phyloP scores from a whole-genome alignment of 2,797 vertebrate species.

The Rachycentron canadum region DNA sequence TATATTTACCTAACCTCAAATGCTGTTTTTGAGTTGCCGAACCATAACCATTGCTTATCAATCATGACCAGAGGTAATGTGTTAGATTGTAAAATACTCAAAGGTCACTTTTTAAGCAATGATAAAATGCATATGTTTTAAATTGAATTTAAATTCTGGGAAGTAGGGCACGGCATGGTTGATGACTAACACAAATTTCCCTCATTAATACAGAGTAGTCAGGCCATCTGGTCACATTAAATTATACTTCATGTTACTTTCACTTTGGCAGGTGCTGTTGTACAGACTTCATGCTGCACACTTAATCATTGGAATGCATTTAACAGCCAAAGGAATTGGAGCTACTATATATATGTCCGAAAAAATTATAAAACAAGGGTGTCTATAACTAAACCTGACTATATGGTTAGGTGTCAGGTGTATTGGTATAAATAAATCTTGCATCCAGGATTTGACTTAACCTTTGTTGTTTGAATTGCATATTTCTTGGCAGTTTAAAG shows the following conservation, averaged over 20 bases:
- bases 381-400: neutral
- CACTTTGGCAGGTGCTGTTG: neutral
- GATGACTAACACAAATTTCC: neutral
- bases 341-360: too few relatives aligned
- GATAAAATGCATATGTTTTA: neutral
- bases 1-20: neutral
- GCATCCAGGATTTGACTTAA: neutral
- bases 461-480: neutral
- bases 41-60: neutral
- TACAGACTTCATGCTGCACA: too few relatives aligned
- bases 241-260: neutral
- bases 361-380: neutral
- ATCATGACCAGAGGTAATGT: neutral
- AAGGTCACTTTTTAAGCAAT: neutral
- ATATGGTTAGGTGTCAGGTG: neutral
- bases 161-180: neutral
- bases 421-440: too few relatives aligned
- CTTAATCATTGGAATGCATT: neutral
- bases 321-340: too few relatives aligned
- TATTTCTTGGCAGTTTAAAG: slow-evolving; percentile 5
- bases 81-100: too few relatives aligned
- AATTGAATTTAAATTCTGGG: too few relatives aligned
- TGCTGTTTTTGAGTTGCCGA: neutral
- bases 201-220: neutral
- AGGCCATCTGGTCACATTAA: neutral